Conservation (phyloP, 2,113 vertebrate genomes). For the Solenodon paradoxus region DNA sequence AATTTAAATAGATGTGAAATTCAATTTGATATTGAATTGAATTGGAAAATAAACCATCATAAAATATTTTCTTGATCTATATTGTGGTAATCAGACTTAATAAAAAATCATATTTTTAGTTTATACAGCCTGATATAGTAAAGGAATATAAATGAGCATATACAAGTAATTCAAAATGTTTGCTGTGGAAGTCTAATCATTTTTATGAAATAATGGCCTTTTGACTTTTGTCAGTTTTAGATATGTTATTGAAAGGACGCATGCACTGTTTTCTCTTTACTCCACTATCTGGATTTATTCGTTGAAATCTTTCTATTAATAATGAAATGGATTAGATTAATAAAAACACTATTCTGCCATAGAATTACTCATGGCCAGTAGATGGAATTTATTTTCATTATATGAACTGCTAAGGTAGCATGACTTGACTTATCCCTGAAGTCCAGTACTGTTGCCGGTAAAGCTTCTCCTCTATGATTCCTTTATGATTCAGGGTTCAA, state of each 20-base stretch:
- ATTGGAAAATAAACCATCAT: neutral
- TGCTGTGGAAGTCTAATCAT: neutral
- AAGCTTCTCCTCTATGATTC: neutral
- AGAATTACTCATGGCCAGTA: neutral
- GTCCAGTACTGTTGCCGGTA: neutral
- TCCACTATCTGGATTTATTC: neutral
- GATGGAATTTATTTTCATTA: neutral
- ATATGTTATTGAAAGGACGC: neutral
- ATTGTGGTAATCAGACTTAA: neutral
- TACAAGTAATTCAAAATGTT: neutral
- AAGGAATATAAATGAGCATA: neutral
- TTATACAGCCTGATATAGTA: neutral
- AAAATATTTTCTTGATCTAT: neutral
- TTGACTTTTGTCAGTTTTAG: neutral
- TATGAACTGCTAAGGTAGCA: neutral
- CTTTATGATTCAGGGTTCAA: neutral
- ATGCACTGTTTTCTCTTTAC: too few relatives aligned
- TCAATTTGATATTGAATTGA: neutral
- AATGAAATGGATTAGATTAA: neutral
- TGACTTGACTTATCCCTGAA: neutral
- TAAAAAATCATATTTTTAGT: neutral
- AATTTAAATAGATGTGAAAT: too few relatives aligned
- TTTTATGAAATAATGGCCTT: neutral
- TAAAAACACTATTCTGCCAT: neutral
- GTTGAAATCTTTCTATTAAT: neutral